Conservation (phyloP, 2,888 invertebrate genomes). For the Xestia c-nigrum region DNA sequence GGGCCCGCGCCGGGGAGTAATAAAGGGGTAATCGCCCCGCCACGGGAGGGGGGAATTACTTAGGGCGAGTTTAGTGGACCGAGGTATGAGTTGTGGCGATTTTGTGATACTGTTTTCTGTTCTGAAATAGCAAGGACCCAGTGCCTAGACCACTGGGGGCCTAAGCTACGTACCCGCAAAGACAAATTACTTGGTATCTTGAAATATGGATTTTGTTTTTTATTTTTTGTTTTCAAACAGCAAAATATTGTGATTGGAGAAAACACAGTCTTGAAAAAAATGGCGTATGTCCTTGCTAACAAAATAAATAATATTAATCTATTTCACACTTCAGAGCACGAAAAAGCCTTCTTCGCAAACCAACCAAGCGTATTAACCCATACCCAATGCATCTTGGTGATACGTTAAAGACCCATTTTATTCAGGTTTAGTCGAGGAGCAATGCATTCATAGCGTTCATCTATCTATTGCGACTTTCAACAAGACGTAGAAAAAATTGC, state of each 20-base stretch:
- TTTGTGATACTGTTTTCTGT: conserved; percentile 26
- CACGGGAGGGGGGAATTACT: conserved; percentile 80
- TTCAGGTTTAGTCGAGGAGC: no score
- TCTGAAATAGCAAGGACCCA: neutral
- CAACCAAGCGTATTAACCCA: neutral
- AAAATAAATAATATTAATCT: neutral
- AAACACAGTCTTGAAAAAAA: no score
- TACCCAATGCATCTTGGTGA: no score
- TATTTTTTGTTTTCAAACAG: no score
- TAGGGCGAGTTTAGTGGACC: conserved; percentile 71
- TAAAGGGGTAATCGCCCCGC: conserved; percentile 88
- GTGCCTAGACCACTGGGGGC: no score
- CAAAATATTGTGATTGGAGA: no score
- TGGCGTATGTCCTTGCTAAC: neutral
- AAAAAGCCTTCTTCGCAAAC: neutral
- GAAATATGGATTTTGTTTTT: no score
- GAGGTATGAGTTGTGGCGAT: conserved; percentile 67
- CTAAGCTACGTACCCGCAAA: no score
- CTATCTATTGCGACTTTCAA: neutral
- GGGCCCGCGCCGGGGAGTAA: conserved; percentile 83
- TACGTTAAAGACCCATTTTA: no score
- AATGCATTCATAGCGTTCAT: no score
- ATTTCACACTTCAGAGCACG: neutral
- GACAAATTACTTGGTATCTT: no score
- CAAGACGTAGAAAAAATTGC: neutral